phyloP scores from a whole-genome alignment of 2,888 invertebrate species.

The Agapostemon virescens region DNA sequence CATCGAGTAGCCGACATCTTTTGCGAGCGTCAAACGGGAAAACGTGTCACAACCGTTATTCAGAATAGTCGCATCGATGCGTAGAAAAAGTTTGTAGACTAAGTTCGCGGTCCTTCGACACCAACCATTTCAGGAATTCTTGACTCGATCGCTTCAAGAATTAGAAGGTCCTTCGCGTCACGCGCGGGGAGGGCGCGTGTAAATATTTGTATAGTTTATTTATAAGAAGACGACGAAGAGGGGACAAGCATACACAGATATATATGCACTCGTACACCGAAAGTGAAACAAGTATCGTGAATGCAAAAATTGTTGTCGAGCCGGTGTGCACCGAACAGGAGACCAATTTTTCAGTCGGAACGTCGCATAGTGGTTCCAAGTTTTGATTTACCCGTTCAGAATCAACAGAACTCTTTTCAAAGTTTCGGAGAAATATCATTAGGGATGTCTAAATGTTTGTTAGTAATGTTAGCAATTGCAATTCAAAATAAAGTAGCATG shows the following conservation, averaged over 20 bases:
- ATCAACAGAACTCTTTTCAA: background rate
- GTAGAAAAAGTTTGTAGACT: slow-evolving; percentile 27
- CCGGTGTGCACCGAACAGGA: slow-evolving; percentile 13
- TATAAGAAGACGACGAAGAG: slow-evolving; percentile 40
- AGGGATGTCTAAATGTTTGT: background rate
- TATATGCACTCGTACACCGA: background rate
- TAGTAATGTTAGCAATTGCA: background rate
- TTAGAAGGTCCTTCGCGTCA: slow-evolving; percentile 27
- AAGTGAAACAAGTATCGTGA: background rate
- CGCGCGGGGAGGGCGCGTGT: slow-evolving; percentile 63
- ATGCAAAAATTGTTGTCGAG: background rate
- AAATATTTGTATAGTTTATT: slow-evolving; percentile 77
- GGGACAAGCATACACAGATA: background rate
- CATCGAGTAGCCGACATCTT: slow-evolving; percentile 19
- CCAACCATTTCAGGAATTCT: background rate
- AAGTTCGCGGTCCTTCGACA: slow-evolving; percentile 12
- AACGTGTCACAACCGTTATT: slow-evolving; percentile 15
- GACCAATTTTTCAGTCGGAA: slow-evolving; percentile 42
- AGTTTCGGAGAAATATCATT: background rate
- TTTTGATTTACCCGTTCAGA: background rate
- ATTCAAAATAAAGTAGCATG: background rate
- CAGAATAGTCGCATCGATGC: background rate
- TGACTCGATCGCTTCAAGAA: slow-evolving; percentile 4
- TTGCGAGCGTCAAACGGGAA: slow-evolving; percentile 46
- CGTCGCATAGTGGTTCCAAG: slow-evolving; percentile 7